phyloP scores from a whole-genome alignment of 2,113 vertebrate genomes.

The Chaetorhynchus papuensis region DNA sequence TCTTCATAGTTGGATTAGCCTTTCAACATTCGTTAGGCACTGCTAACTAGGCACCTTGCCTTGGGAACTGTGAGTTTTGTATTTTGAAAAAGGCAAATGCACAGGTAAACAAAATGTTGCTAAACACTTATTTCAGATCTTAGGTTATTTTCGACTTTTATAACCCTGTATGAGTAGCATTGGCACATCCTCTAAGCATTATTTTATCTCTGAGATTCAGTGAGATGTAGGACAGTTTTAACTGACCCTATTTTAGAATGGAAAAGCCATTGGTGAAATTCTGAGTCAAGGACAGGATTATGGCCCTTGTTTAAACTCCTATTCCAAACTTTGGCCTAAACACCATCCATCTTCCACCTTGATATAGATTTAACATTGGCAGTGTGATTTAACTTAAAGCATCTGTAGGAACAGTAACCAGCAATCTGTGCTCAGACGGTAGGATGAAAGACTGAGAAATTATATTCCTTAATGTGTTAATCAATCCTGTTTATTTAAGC shows the following conservation, averaged over 20 bases:
- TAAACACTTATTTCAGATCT: not conserved
- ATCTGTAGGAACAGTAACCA: not conserved
- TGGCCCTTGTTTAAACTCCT: not conserved
- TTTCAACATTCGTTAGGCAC: not conserved
- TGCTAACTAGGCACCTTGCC: not conserved
- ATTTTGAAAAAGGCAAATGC: not conserved
- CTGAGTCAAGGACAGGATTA: not conserved
- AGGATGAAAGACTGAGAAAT: not conserved
- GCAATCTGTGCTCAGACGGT: not conserved
- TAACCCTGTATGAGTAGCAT: not conserved
- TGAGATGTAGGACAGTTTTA: not conserved
- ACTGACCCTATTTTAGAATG: not conserved
- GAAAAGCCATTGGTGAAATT: not conserved
- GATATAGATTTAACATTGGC: not conserved
- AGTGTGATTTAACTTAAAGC: not conserved
- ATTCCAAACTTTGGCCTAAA: not conserved
- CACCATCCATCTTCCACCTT: not conserved
- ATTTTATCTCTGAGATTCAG: not conserved
- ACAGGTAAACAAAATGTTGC: not conserved
- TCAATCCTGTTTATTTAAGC: not conserved
- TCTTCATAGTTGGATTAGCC: not conserved
- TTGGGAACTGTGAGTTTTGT: not conserved
- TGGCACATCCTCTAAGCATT: not conserved
- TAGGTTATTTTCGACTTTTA: not conserved
- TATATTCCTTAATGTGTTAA: not conserved